Base-by-base conservation (phyloP, 2,888 invertebrate species). In the Ditula angustiorana region DNA sequence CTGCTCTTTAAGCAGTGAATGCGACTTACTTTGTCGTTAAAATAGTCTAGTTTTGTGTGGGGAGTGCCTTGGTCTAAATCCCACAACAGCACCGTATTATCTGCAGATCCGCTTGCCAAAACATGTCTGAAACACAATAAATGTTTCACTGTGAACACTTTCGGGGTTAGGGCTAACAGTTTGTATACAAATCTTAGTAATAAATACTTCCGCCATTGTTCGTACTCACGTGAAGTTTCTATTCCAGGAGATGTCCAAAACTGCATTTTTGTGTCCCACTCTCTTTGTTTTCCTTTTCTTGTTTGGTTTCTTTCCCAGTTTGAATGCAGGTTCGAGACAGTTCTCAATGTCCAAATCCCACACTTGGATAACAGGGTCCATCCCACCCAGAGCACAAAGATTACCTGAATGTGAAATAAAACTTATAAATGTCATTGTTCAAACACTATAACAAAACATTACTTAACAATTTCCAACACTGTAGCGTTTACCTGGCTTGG, bases 281-380 rank as follows among this genome's bases (percentile, higher is more conserved):
- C 94, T 88, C 75, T 94, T 94, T 33, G 94, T 95, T 71, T 95
- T 95, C 74, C 95, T 96, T 84, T 96, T 97, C 77, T 95, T 96
- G 78, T 94, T 96, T 1, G 95, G 94, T 74, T 95, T 96, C 68
- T 94, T 94, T 5, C 97, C 97, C 24, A 99, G 93, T 73, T 95
- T 96, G 80, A 96, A 97, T 0, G 96, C 96, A 0, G 99, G 98
- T 79, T 98, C 98, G 41, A 99, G 90, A 64, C 96, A 96, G 81
- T 99, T 98, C 71, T 99, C 96, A 65, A 99, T 94, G 87, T 99
- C 99, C 46, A 99, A 87, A 87, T 99, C 99, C 99, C 99, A 99
- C n/a, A 99, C 95, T 75, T 98, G 97, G 62, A 99, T 98, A 44
- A 97, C 94, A 0, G 98, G 96, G 69, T 96, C 96, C 98, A 99